Evolutionary conservation across 2,888 invertebrate genomes (phyloP).

Genomic region (Synanthedon formicaeformis): DNA sequence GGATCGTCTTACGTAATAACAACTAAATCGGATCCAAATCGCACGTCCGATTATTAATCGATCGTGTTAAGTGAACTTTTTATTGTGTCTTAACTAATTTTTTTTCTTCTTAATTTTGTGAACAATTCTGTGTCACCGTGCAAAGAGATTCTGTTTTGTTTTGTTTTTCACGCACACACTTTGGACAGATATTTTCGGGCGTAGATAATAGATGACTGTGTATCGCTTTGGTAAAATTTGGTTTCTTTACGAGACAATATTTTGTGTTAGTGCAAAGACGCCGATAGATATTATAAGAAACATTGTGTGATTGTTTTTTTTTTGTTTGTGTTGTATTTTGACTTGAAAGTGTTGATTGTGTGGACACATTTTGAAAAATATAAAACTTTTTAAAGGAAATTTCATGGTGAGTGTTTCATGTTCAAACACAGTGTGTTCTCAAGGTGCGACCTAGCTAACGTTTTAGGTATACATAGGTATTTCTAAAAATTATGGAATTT

Average conservation of each 20-base stretch:
- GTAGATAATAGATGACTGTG: conserved; percentile 37
- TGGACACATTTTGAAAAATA: conserved; percentile 25
- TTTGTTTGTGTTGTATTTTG: conserved; percentile 21
- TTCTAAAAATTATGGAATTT: no score
- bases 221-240: conserved; percentile 26
- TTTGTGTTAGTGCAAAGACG: conserved; percentile 10
- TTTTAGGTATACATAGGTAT: no score
- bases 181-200: conserved; percentile 43
- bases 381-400: conserved; percentile 16
- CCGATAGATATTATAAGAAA: conserved; percentile 15
- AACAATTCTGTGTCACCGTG: conserved; percentile 12
- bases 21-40: conserved; percentile 52
- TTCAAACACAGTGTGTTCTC: no score
- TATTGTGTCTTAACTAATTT: conserved; percentile 19
- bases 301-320: conserved; percentile 25
- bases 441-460: no score
- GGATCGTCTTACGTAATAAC: conserved; percentile 60
- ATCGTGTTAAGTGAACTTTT: conserved; percentile 58
- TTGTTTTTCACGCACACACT: conserved; percentile 41
- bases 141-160: conserved; percentile 35
- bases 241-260: not conserved
- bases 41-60: conserved; percentile 47
- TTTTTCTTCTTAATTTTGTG: conserved; percentile 32
- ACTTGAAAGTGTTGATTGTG: conserved; percentile 30
- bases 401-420: conserved; percentile 33